Evolutionary conservation across 2,797 vertebrate species (phyloP).

Genomic region (Lithobates sylvaticus): DNA sequence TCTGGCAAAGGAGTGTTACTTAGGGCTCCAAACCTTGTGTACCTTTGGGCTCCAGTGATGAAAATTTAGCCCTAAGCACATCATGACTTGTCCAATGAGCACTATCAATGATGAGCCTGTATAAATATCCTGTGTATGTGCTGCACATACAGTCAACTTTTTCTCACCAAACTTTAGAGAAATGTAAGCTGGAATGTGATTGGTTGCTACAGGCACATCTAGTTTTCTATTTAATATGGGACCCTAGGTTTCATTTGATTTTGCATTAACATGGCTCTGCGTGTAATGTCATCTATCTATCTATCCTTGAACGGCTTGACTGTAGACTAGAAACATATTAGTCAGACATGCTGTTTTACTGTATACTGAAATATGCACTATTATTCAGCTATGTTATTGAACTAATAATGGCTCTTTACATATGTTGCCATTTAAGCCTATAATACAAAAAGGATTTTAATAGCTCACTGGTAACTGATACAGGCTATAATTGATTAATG

Average conservation of each 20-base stretch:
- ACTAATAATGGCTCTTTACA: slow-evolving; percentile 6
- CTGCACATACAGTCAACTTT: too few relatives aligned
- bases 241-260: background rate
- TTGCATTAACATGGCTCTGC: background rate
- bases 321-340: background rate
- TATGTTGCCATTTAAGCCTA: slow-evolving; percentile 4
- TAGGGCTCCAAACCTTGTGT: too few relatives aligned
- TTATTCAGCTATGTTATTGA: slow-evolving; percentile 6
- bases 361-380: slow-evolving; percentile 11
- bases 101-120: too few relatives aligned
- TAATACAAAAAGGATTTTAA: slow-evolving; percentile 4
- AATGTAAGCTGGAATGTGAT: too few relatives aligned
- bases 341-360: background rate
- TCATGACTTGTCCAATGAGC: too few relatives aligned
- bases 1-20: too few relatives aligned
- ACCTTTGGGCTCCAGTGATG: too few relatives aligned
- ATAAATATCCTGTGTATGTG: too few relatives aligned
- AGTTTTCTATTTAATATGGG: background rate
- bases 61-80: too few relatives aligned
- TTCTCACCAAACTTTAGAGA: too few relatives aligned
- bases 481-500: slow-evolving; percentile 15
- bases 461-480: slow-evolving; percentile 2
- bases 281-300: background rate
- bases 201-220: too few relatives aligned
- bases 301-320: background rate